A percentile compares a stretch with the other conserved stretches of the same genome.
phyloP scores from a whole-genome alignment of 2,888 invertebrate species.

The Anthophora plumipes region DNA sequence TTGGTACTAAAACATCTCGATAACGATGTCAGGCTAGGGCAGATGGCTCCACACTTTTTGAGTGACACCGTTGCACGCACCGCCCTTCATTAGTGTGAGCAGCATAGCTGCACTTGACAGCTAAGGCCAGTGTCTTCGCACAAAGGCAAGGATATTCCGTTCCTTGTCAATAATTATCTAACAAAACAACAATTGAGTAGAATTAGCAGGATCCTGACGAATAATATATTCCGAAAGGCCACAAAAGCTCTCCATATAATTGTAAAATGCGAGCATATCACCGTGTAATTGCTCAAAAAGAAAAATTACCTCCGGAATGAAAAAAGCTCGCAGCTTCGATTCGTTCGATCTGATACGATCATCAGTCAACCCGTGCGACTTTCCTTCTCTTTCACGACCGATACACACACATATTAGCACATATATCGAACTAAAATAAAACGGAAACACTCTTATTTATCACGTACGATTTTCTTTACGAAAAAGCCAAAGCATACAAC shows the following conservation, averaged over 20 bases:
- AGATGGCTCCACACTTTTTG: conserved; percentile 68
- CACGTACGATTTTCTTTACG: conserved; percentile 62
- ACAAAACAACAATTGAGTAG: conserved; percentile 49
- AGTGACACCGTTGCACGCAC: conserved; percentile 66
- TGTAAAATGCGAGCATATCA: neutral
- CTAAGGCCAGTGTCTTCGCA: conserved; percentile 72
- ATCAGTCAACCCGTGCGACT: conserved; percentile 47
- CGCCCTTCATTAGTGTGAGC: conserved; percentile 70
- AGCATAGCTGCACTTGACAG: conserved; percentile 75
- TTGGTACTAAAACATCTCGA: conserved; percentile 59
- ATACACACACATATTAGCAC: neutral
- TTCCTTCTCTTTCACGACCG: conserved; percentile 32
- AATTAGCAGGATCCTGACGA: conserved; percentile 10
- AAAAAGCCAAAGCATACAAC: conserved; percentile 66
- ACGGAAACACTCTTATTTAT: conserved; percentile 16
- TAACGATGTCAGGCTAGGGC: conserved; percentile 60
- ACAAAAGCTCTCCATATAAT: conserved; percentile 38
- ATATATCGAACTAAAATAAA: conserved; percentile 31
- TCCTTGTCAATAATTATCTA: conserved; percentile 59
- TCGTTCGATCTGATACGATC: conserved; percentile 53
- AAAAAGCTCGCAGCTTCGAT: conserved; percentile 57
- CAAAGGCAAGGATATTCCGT: conserved; percentile 67
- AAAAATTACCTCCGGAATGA: conserved; percentile 54
- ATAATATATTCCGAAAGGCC: conserved; percentile 9
- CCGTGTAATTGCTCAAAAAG: conserved; percentile 21